A percentile compares a stretch with the other conserved stretches of the same genome.
Evolutionary conservation across 2,113 vertebrate species (phyloP).

Genomic region (Empidonax alnorum): DNA sequence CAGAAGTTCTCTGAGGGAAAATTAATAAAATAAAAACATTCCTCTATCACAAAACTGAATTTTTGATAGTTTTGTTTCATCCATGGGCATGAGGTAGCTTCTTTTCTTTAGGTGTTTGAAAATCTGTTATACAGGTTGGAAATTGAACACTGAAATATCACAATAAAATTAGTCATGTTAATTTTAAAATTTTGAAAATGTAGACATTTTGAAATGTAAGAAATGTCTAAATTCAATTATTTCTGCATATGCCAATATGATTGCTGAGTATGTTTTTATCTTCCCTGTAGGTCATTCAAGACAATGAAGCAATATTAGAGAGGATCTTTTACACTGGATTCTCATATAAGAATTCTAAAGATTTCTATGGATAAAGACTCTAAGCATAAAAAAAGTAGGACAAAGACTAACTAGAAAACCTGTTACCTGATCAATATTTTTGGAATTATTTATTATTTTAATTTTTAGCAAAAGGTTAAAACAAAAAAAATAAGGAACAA

Average conservation of each 20-base stretch:
- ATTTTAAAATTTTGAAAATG: background rate
- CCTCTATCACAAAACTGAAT: background rate
- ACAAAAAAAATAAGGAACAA: background rate
- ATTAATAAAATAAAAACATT: background rate
- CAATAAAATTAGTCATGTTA: background rate
- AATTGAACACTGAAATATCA: background rate
- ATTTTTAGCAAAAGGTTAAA: background rate
- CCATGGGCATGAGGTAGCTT: background rate
- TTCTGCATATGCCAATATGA: background rate
- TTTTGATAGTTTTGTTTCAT: background rate
- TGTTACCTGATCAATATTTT: background rate
- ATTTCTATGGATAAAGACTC: background rate
- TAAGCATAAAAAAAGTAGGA: background rate
- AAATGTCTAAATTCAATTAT: background rate
- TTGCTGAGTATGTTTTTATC: background rate
- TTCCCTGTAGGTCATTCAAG: background rate
- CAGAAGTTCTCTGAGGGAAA: background rate
- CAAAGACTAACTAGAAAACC: background rate
- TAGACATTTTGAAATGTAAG: background rate
- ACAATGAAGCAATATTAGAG: background rate
- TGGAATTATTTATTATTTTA: background rate
- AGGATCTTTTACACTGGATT: background rate
- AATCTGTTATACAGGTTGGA: background rate
- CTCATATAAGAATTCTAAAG: background rate
- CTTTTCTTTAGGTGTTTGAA: background rate